These are phyloP conservation scores for Hephaestus fuliginosus DNA, from an alignment of 2,797 vertebrate genomes.

Conservation along the genomic window DNA sequence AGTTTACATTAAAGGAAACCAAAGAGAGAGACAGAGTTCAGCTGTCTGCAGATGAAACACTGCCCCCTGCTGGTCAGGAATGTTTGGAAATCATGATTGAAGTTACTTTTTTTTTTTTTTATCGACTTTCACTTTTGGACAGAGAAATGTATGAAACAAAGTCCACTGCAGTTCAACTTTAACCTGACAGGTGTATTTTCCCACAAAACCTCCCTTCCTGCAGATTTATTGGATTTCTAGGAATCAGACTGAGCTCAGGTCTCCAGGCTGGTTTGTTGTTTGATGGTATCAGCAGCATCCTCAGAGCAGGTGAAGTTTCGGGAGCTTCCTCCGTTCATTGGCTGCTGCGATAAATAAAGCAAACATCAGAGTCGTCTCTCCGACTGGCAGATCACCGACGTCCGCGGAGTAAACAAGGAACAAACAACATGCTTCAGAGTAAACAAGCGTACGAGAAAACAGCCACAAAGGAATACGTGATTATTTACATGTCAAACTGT, in stretches of 20 bases:
- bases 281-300: conserved; percentile 38
- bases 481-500: not conserved
- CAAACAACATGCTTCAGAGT: conserved; percentile 38
- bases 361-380: conserved; percentile 34
- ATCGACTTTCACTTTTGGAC: not conserved
- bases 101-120: no score
- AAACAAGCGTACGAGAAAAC: not conserved
- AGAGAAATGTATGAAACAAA: not conserved
- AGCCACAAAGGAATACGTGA: not conserved
- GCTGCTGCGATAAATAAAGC: conserved; percentile 17
- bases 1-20: not conserved
- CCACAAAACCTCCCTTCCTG: conserved; percentile 31
- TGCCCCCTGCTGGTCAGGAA: not conserved
- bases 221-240: conserved; percentile 5
- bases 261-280: conserved; percentile 16
- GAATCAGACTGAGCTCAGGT: not conserved
- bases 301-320: conserved; percentile 48
- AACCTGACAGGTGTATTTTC: conserved; percentile 8
- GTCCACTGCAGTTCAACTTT: not conserved
- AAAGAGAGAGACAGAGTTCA: not conserved
- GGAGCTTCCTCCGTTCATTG: not conserved
- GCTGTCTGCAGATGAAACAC: not conserved
- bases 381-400: conserved; percentile 51
- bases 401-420: conserved; percentile 26
- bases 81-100: not conserved